Conservation (phyloP, 2,888 invertebrate genomes). For the Apeira syringaria region DNA sequence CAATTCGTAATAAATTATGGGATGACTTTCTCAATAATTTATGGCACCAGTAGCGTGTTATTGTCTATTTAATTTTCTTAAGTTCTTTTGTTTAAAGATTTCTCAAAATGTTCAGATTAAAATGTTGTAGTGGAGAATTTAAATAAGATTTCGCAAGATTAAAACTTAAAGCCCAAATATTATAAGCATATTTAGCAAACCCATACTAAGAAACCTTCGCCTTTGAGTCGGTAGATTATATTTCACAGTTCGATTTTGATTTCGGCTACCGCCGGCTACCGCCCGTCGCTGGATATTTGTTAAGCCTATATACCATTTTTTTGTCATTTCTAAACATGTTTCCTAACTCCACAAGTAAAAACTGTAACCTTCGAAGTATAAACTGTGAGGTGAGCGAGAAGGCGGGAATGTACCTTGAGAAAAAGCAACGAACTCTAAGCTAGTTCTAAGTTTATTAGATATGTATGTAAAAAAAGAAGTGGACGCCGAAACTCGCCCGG, state of each 20-base stretch:
- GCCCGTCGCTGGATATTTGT: conserved; percentile 11
- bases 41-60: conserved; percentile 51
- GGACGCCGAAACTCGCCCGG: conserved; percentile 70
- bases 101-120: conserved; percentile 3
- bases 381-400: conserved; percentile 8
- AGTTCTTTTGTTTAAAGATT: conserved; percentile 24
- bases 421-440: conserved; percentile 33
- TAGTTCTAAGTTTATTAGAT: conserved; percentile 41
- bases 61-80: conserved; percentile 32
- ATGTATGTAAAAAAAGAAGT: conserved; percentile 63
- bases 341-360: conserved; percentile 4
- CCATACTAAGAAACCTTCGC: too few species aligned
- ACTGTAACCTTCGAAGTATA: conserved; percentile 16
- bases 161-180: too few species aligned
- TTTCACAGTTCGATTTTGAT: conserved; percentile 1
- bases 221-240: conserved; percentile 7
- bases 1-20: conserved; percentile 48
- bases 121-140: conserved; percentile 15
- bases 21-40: conserved; percentile 55
- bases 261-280: conserved; percentile 12
- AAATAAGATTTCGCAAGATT: conserved; percentile 5
- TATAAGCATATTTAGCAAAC: too few species aligned
- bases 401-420: conserved; percentile 22
- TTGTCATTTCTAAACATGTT: conserved; percentile 13
- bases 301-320: conserved; percentile 4